Conservation (phyloP, 2,797 vertebrate species). For the Artibeus jamaicensis region DNA sequence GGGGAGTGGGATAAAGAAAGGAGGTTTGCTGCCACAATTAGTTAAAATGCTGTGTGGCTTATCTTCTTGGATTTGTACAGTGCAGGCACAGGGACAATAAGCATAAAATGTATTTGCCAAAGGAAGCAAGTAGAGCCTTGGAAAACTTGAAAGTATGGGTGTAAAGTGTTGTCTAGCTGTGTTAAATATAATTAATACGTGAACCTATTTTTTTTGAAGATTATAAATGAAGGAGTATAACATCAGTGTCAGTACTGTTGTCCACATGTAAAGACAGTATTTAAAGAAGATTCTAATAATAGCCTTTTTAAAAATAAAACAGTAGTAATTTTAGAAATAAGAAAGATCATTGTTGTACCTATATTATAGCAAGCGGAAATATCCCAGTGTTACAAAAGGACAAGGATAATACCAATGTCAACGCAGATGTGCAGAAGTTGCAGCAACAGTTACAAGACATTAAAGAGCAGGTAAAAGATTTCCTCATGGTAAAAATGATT, state of each 20-base stretch:
- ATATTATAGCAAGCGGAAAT: conserved; percentile 92
- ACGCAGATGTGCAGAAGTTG: conserved; percentile 98
- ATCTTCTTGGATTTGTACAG: neutral
- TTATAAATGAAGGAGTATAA: conserved; percentile 12
- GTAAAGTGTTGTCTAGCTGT: neutral
- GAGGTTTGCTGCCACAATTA: neutral
- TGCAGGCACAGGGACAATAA: neutral
- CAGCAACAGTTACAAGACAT: conserved; percentile 99
- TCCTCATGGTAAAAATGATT: neutral
- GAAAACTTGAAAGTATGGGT: neutral
- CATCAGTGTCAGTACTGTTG: neutral
- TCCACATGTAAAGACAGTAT: neutral
- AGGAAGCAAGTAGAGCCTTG: neutral
- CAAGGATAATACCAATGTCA: conserved; percentile 99
- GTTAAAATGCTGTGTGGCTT: conserved; percentile 18
- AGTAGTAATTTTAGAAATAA: neutral
- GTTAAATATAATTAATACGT: neutral
- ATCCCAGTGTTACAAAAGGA: conserved; percentile 97
- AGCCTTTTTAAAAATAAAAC: neutral
- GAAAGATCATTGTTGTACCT: conserved; percentile 15
- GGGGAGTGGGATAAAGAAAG: neutral
- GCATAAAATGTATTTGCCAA: neutral
- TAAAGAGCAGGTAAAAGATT: conserved; percentile 93
- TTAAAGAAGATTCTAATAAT: neutral
- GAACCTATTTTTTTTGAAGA: neutral